These are phyloP conservation scores for Neosilurus hyrtlii DNA, from an alignment of 2,797 vertebrate genomes.

Conservation along the genomic window DNA sequence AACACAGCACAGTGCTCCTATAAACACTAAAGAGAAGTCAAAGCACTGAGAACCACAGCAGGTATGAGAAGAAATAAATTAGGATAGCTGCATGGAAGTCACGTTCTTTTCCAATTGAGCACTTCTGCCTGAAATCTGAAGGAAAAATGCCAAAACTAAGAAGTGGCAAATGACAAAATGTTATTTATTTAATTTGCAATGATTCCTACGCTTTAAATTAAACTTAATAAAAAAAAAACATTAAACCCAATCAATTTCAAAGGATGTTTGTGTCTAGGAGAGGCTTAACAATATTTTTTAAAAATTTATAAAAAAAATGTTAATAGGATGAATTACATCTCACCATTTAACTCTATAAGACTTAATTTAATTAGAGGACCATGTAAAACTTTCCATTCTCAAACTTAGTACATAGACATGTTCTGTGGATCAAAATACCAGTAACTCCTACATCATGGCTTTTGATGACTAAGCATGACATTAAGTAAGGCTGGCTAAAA, in stretches of 20 bases:
- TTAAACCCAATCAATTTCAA: background rate
- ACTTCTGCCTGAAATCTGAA: background rate
- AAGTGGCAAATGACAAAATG: background rate
- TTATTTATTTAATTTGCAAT: background rate
- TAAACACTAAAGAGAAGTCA: background rate
- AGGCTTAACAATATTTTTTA: background rate
- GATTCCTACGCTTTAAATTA: background rate
- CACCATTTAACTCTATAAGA: background rate
- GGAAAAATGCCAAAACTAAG: background rate
- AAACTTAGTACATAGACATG: conserved; percentile 1
- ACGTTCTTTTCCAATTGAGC: background rate
- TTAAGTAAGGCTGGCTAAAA: background rate
- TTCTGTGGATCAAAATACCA: background rate
- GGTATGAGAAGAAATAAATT: background rate
- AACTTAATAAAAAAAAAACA: background rate
- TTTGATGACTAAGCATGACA: too few species aligned
- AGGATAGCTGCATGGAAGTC: background rate
- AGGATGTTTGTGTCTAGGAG: background rate
- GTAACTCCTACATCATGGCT: background rate
- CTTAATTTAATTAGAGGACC: background rate
- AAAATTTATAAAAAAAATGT: background rate
- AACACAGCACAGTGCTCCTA: conserved; percentile 16
- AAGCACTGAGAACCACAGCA: background rate
- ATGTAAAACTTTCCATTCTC: background rate
- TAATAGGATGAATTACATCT: background rate